Evolutionary conservation across 2,113 vertebrate genomes (phyloP).

Genomic region (Numenius arquata): DNA sequence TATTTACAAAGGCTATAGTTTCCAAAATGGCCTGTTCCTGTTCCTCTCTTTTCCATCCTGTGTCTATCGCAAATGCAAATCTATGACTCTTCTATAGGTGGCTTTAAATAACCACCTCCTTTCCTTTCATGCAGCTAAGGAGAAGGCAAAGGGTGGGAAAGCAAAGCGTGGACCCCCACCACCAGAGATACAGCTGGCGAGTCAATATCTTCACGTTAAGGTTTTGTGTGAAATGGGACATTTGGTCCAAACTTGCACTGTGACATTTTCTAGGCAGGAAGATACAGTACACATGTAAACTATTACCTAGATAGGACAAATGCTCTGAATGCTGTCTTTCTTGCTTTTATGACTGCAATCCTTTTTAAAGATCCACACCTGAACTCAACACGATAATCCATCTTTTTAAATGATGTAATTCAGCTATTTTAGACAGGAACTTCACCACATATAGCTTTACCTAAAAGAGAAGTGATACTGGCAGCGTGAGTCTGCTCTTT

Average conservation of each 20-base stretch:
- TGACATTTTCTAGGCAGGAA: neutral
- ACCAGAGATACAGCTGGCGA: neutral
- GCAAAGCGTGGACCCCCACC: neutral
- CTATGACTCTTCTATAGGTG: neutral
- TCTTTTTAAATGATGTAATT: neutral
- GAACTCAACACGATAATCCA: neutral
- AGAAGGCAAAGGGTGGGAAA: neutral
- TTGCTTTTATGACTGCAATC: neutral
- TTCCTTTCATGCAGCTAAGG: neutral
- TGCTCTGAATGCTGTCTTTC: neutral
- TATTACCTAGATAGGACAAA: neutral
- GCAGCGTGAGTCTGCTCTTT: neutral
- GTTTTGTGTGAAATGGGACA: neutral
- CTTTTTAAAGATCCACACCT: neutral
- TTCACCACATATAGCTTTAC: neutral
- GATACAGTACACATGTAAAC: neutral
- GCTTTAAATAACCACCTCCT: neutral
- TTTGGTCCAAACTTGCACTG: neutral
- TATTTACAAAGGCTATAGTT: neutral
- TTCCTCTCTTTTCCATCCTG: neutral
- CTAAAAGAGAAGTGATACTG: neutral
- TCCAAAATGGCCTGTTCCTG: rapidly evolving
- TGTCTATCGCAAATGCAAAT: neutral
- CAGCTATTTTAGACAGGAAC: neutral
- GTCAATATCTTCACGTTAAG: neutral